Percentiles rank a stretch among this genome's conserved stretches.
Conservation (phyloP, 2,113 vertebrate genomes). For the Pholis gunnellus region DNA sequence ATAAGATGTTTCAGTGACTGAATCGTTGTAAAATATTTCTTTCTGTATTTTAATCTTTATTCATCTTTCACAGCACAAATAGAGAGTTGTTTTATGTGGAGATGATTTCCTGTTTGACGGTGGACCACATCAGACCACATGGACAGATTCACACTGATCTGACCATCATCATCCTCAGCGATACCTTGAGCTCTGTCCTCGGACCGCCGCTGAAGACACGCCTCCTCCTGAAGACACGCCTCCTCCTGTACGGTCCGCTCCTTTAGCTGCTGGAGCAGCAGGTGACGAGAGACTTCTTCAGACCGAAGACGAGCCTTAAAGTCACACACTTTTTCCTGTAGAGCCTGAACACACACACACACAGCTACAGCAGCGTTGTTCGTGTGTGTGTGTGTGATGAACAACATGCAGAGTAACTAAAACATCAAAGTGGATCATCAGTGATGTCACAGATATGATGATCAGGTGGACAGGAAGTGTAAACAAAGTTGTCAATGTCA, state of each 20-base stretch:
- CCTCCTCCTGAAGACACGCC: constrained; percentile 3
- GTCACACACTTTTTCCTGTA: constrained; percentile 82
- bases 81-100: too few species aligned
- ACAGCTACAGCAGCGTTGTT: neutral
- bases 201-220: constrained; percentile 27
- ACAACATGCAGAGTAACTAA: neutral
- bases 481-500: too few species aligned
- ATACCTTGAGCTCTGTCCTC: constrained; percentile 3
- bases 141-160: too few species aligned
- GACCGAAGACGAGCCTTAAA: constrained; percentile 81
- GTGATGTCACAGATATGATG: neutral
- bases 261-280: constrained; percentile 63
- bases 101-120: too few species aligned
- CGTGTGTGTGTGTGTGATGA: too few species aligned
- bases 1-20: too few species aligned
- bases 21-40: too few species aligned
- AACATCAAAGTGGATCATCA: neutral
- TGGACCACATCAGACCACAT: too few species aligned
- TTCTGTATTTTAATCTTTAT: too few species aligned
- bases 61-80: too few species aligned
- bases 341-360: constrained; percentile 73
- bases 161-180: too few species aligned
- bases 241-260: constrained; percentile 41
- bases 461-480: too few species aligned
- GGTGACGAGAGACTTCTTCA: constrained; percentile 75